phyloP scores from a whole-genome alignment of 2,113 vertebrate species.

The Entomyzon cyanotis region DNA sequence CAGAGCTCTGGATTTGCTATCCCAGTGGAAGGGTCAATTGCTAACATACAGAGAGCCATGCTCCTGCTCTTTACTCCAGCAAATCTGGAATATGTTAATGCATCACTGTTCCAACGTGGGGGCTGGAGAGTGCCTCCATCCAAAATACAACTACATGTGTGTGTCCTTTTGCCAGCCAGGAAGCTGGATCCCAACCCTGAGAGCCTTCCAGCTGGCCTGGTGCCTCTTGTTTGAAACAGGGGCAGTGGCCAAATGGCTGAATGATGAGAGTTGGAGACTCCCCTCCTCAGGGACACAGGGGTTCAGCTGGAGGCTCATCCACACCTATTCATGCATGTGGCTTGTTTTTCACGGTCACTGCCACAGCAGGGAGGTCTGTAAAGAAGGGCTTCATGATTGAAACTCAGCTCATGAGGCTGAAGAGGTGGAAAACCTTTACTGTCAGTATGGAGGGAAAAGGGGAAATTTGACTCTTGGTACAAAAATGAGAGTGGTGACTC shows the following conservation, averaged over 20 bases:
- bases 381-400: neutral
- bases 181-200: neutral
- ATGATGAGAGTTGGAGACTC: neutral
- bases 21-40: neutral
- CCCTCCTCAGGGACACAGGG: neutral
- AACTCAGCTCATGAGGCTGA: neutral
- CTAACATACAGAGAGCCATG: neutral
- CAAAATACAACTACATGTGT: neutral
- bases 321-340: neutral
- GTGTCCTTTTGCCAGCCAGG: neutral
- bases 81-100: neutral
- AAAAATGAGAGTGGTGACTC: neutral
- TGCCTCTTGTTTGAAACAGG: neutral
- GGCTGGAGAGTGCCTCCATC: neutral
- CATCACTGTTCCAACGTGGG: neutral
- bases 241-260: neutral
- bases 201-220: neutral
- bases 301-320: neutral
- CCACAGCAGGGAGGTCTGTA: neutral
- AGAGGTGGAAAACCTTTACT: neutral
- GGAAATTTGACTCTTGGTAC: neutral
- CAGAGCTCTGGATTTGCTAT: neutral
- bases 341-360: neutral
- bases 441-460: neutral
- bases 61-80: neutral